Evolutionary conservation across 2,888 invertebrate species (phyloP).

Genomic region (Ramazzottius varieornatus): DNA sequence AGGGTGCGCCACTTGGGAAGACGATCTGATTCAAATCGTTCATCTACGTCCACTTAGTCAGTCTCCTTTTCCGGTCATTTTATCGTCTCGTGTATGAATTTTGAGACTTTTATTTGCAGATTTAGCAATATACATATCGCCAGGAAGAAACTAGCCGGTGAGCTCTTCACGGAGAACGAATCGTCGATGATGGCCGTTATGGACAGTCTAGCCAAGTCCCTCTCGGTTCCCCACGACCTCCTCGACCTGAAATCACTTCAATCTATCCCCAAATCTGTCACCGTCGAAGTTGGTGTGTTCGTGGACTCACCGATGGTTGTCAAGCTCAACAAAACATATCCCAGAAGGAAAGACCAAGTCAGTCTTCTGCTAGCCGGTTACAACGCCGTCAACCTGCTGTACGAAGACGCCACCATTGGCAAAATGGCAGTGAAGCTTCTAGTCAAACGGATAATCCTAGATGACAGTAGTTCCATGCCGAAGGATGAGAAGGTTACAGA

Average conservation of each 20-base stretch:
- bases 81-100: too few relatives aligned
- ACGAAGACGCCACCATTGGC: neutral
- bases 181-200: neutral
- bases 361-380: neutral
- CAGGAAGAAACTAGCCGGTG: neutral
- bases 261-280: neutral
- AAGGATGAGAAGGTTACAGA: neutral
- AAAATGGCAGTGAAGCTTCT: neutral
- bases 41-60: too few relatives aligned
- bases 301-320: neutral
- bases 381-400: neutral
- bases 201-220: neutral
- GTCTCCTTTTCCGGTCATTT: too few relatives aligned
- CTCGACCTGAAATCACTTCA: neutral
- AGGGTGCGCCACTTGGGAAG: too few relatives aligned
- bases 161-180: neutral
- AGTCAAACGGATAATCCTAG: neutral
- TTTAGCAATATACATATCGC: neutral
- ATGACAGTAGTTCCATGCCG: neutral
- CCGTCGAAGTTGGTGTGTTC: neutral
- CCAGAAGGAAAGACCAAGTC: neutral
- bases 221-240: neutral
- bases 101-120: neutral
- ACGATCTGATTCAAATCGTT: too few relatives aligned
- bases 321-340: neutral